phyloP scores from a whole-genome alignment of 2,888 invertebrate species.

The Orthosia incerta region DNA sequence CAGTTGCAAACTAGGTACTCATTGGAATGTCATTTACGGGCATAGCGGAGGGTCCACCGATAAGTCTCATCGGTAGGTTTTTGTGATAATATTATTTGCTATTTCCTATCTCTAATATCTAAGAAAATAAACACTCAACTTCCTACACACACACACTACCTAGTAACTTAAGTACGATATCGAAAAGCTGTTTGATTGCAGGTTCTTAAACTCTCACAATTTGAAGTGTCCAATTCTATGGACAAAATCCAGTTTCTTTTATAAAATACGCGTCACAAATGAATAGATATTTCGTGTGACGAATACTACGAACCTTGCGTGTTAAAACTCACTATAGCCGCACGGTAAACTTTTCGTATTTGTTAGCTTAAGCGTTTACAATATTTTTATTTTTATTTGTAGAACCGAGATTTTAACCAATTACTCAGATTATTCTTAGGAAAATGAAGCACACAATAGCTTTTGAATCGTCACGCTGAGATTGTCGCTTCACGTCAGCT shows the following conservation, averaged over 20 bases:
- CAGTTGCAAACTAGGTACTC: slow-evolving; percentile 63
- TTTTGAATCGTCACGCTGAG: not conserved
- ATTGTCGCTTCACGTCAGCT: no score
- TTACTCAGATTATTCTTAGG: not conserved
- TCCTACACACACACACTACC: not conserved
- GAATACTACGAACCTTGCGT: slow-evolving; percentile 63
- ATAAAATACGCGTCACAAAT: slow-evolving; percentile 69
- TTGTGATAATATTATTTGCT: slow-evolving; percentile 4
- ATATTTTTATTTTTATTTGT: slow-evolving; percentile 24
- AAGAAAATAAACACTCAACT: slow-evolving; percentile 15
- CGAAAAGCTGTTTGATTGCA: slow-evolving; percentile 4
- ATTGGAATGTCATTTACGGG: slow-evolving; percentile 75
- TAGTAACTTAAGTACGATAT: slow-evolving; percentile 1
- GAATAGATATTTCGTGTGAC: slow-evolving; percentile 65
- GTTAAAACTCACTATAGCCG: slow-evolving; percentile 36
- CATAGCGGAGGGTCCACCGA: slow-evolving; percentile 34
- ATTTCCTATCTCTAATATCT: not conserved
- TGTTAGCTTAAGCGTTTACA: slow-evolving; percentile 35
- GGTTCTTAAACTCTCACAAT: not conserved
- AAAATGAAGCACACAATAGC: not conserved
- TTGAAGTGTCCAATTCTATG: not conserved
- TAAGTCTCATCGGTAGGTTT: not conserved
- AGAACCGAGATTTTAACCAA: slow-evolving; percentile 4
- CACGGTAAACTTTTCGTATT: slow-evolving; percentile 40
- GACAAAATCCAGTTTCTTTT: slow-evolving; percentile 64